These are phyloP conservation scores for Pelusios castaneus DNA, from an alignment of 2,113 vertebrate genomes.

Conservation along the genomic window DNA sequence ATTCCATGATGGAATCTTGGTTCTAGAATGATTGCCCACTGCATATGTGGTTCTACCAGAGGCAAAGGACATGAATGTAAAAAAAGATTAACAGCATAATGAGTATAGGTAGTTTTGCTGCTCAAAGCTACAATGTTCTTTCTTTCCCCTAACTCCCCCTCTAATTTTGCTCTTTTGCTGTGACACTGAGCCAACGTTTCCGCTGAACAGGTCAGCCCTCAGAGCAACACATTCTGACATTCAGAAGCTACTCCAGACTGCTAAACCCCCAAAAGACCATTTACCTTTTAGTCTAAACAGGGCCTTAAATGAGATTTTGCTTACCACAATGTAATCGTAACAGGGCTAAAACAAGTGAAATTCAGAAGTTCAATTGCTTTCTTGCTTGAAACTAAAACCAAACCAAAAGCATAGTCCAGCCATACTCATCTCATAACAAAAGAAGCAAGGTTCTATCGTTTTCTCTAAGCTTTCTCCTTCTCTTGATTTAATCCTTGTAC, in stretches of 20 bases:
- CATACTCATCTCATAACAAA: not conserved
- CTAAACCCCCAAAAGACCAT: conserved; percentile 35
- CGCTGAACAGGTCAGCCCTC: not conserved
- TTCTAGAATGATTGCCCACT: not conserved
- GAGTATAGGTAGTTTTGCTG: not conserved
- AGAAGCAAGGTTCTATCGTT: not conserved
- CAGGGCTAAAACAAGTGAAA: conserved; percentile 12
- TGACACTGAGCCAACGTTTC: not conserved
- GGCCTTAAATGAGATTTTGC: not conserved
- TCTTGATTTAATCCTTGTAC: conserved; percentile 23
- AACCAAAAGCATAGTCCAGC: conserved; percentile 32
- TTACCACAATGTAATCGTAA: conserved; percentile 17
- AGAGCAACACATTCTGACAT: not conserved
- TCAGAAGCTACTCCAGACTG: not conserved
- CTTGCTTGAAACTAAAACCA: conserved; percentile 45
- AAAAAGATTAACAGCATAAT: not conserved
- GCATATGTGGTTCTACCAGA: not conserved
- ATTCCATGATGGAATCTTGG: not conserved
- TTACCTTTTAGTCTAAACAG: conserved; percentile 25
- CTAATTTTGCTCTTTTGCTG: not conserved
- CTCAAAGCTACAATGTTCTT: not conserved
- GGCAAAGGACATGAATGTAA: not conserved
- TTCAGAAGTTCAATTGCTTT: conserved; percentile 36
- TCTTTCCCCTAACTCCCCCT: not conserved
- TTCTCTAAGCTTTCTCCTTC: conserved; percentile 23